phyloP scores from a whole-genome alignment of 2,797 vertebrate genomes.

The Clarias platycephalus region DNA sequence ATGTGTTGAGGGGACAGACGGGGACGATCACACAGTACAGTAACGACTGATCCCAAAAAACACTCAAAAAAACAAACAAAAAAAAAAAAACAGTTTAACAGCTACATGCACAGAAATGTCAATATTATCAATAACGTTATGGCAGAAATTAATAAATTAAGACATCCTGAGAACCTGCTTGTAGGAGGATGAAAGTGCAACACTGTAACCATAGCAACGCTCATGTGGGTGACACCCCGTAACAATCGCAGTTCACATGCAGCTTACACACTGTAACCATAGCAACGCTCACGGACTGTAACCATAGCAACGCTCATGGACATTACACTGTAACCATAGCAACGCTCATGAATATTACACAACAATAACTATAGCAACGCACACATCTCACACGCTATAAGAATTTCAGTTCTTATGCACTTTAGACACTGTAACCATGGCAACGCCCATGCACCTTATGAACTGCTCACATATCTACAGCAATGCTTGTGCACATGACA shows the following conservation, averaged over 20 bases:
- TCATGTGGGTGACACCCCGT: too few relatives aligned
- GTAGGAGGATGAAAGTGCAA: neutral
- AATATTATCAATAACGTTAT: neutral
- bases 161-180: neutral
- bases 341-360: neutral
- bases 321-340: neutral
- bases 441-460: neutral
- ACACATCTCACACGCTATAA: neutral
- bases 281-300: neutral
- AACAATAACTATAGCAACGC: neutral
- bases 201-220: neutral
- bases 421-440: neutral
- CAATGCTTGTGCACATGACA: neutral
- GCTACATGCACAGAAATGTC: neutral
- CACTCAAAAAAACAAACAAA: neutral
- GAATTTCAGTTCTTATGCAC: neutral
- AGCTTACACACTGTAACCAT: neutral
- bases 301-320: too few relatives aligned
- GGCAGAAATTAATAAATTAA: neutral
- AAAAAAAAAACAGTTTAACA: neutral
- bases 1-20: neutral
- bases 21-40: neutral
- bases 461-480: neutral
- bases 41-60: too few relatives aligned
- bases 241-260: neutral